Base-by-base conservation (phyloP, 2,888 invertebrate genomes). In the Melinopterus prodromus region DNA sequence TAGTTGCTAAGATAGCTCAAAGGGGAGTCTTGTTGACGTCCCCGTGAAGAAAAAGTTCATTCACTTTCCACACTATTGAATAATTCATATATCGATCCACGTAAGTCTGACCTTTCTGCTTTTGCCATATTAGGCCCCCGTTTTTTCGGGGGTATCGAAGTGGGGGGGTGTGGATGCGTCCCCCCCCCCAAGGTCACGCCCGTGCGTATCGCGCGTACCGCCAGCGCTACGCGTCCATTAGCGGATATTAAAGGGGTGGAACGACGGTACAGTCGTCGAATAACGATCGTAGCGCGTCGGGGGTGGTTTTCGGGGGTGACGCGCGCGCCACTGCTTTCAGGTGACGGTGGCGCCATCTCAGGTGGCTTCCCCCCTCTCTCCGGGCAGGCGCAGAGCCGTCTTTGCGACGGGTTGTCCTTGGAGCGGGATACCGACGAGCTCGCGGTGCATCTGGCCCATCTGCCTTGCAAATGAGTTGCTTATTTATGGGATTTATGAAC, bases 61-160 rank as follows among this genome's bases (percentile, higher is more conserved):
- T 89, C 89, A 89, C 89, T 89, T 89, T 89, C 89, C 87, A 88
- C 88, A 86, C 87, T 89, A 89, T 89, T 89, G 89, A 89, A 89
- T 89, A 89, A 89, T 89, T 89, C 89, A 89, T 89, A 88, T 88
- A 89, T 89, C 89, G 89, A 89, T 88, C 88, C 88, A 86, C 86
- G 87, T 86, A 87, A 87, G 88, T 89, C 89, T 89, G 89, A 89
- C 89, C 89, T 89, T 89, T 88, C 89, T 88, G 87, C 88, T 87
- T 87, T 87, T 85, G 88, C 88, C 88, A 89, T 88, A 89, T 89
- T 89, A 89, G 88, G 88, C 7, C 36, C 74, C 74, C 53, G 53
- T 53, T 53, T 53, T 53, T 53, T 53, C 53, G 53, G 53, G 74
- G 72, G 79, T 77, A 38, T 16, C 38, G 70, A 79, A 79, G 69